Conservation (phyloP, 2,797 vertebrate genomes). For the Alauda arvensis region DNA sequence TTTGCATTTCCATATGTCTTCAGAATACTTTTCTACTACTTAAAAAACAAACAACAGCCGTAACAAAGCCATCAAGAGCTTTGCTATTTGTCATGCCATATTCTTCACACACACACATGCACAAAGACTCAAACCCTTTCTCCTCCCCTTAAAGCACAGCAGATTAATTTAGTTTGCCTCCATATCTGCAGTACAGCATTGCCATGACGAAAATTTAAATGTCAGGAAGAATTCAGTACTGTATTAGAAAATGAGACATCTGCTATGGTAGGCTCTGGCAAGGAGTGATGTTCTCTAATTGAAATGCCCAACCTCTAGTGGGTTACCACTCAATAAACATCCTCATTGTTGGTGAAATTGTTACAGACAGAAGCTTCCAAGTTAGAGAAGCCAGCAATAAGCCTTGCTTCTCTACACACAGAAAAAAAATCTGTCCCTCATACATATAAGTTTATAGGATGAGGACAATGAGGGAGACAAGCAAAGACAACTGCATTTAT, state of each 20-base stretch:
- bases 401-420: neutral
- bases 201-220: slow-evolving; percentile 50
- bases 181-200: slow-evolving; percentile 33
- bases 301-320: slow-evolving; percentile 56
- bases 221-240: slow-evolving; percentile 40
- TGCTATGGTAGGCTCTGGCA: slow-evolving; percentile 35
- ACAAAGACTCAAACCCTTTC: neutral
- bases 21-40: slow-evolving; percentile 1
- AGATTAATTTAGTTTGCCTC: slow-evolving; percentile 53
- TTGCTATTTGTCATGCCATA: neutral
- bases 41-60: neutral
- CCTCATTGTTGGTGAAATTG: neutral
- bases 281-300: slow-evolving; percentile 47
- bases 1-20: slow-evolving; percentile 33
- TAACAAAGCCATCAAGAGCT: slow-evolving; percentile 2
- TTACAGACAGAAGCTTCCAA: neutral
- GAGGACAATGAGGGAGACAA: neutral
- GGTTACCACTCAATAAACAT: slow-evolving; percentile 20
- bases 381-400: neutral
- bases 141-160: neutral
- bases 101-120: neutral
- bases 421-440: neutral
- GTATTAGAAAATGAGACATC: slow-evolving; percentile 56
- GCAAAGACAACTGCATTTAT: neutral
- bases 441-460: neutral